phyloP scores from a whole-genome alignment of 2,888 invertebrate species.

The Artemia sinica region DNA sequence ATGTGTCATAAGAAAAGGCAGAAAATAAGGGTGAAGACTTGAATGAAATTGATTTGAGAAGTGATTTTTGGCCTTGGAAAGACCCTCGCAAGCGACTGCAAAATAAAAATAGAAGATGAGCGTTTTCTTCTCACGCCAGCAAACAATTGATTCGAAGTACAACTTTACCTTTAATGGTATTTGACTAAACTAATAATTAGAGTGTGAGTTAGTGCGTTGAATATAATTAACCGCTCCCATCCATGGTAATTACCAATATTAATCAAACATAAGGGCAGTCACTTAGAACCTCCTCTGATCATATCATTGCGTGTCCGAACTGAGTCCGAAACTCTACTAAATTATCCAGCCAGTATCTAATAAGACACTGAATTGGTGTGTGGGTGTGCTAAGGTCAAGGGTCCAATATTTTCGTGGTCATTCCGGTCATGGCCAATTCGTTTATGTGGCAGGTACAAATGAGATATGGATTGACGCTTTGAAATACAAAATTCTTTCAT shows the following conservation, averaged over 20 bases:
- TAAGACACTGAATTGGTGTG: constrained; percentile 11
- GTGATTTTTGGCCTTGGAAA: too few species aligned
- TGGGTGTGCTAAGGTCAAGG: constrained; percentile 2
- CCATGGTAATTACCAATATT: constrained; percentile 7
- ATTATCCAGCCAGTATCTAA: not conserved
- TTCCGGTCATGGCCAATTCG: constrained; percentile 12
- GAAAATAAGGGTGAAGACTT: too few species aligned
- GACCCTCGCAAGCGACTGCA: too few species aligned
- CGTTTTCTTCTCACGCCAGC: constrained; percentile 3
- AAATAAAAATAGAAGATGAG: not conserved
- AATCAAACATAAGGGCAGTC: constrained; percentile 14
- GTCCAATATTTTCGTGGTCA: constrained; percentile 2
- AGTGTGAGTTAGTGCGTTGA: constrained; percentile 4
- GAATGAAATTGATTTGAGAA: too few species aligned
- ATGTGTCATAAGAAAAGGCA: too few species aligned
- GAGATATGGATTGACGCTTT: not conserved
- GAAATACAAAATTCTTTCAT: not conserved
- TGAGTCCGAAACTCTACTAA: constrained; percentile 6
- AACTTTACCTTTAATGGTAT: not conserved
- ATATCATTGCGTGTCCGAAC: constrained; percentile 14
- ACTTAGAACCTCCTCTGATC: constrained; percentile 10
- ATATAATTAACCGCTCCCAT: constrained; percentile 9
- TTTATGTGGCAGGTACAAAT: constrained; percentile 7
- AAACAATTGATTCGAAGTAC: not conserved
- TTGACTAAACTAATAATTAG: constrained; percentile 6